Base-by-base conservation (phyloP, 2,888 invertebrate genomes). In the Ectropis crepuscularia region DNA sequence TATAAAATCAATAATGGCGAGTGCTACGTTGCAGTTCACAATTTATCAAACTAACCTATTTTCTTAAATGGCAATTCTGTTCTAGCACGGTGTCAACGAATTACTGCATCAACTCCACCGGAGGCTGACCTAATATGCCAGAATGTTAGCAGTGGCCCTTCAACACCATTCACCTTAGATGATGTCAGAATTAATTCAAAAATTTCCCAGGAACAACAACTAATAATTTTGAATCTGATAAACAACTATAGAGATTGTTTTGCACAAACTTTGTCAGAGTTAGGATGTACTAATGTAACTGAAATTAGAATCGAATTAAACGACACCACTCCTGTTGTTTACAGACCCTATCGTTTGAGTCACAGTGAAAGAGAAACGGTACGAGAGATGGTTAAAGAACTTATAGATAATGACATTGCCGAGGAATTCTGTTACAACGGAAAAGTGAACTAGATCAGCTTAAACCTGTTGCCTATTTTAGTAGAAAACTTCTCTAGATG, bases 391-490 rank as follows among this genome's bases (percentile, higher is more conserved):
- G 28, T 47, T 1, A 9, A 28, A 5, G 47, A 47, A 7, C 16
- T 47, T 16, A 1, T 47, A 8, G 8, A 47, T 0, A 28, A 16
- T 1, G 47, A 28, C 0, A 16, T 47, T 8, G 9, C 28, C 2
- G 7, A 5, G 2, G 47, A 2, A 50, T 50, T 39, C 5, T 50
- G 7, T 5, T 50, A 6, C 50, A 50, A 11, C 50, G 50, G 2
- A 5, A 11, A 2, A 0, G 1, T 8, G 39, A 0, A 7, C 0
- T 5, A 0, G 12, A 39, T 4, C 10, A 16, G 6, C 5, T 53
- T 7, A 11, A 53, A 28, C 42, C 42, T 0, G 53, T 53, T 6
- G 53, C 41, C 8, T 53, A 42, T 10, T 53, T n/a, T 8, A 53
- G 53, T n/a, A 2, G 2, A 41, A 53, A 28, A 53, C 53, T 2